Base-by-base conservation (phyloP, 2,888 invertebrate species). In the Byasa hedistus region DNA sequence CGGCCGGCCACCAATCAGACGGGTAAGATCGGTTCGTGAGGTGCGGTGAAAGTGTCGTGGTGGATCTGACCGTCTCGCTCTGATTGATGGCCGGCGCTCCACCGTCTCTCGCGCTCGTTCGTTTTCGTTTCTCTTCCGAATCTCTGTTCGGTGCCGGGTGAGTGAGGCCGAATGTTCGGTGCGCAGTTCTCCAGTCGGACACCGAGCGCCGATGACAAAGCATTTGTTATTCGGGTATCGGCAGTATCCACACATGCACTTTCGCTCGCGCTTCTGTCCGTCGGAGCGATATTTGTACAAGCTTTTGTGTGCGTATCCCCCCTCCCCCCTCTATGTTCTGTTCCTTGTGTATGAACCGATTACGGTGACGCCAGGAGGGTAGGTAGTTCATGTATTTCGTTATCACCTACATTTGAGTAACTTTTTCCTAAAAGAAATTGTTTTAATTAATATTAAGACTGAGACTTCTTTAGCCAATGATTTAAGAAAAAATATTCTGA, bases 1-100 rank as follows among this genome's bases (percentile, higher is more conserved):
- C 89, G 87, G 77, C 85, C 88, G 83, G 84, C 89, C 91, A 87
- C 85, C 91, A 87, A 89, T 90, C 92, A 90, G 90, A 92, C 92
- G 92, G 93, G 93, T 93, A 93, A 93, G 93, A 73, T 70, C 77
- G 76, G 77, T 78, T 80, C 80, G 80, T 76, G 84, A 78, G 80
- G 79, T 79, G 85, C 83, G 88, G 88, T 82, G 86, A 89, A 88
- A 88, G 89, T 89, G 87, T 85, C 85, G 80, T 79, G 83, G 83
- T 82, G 84, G 84, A 82, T 79, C 77, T 77, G 79, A 75, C 78
- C 79, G 77, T 77, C 73, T 71, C 74, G 71, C 76, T 79, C 78
- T 79, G 79, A 76, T 78, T 76, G 79, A 73, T 76, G 80, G 79
- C 81, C 78, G 78, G 78, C 77, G 77, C 75, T 71, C 71, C 69